Evolutionary conservation across 2,797 vertebrate species (phyloP).

Genomic region (Melanotaenia parkinsoni): DNA sequence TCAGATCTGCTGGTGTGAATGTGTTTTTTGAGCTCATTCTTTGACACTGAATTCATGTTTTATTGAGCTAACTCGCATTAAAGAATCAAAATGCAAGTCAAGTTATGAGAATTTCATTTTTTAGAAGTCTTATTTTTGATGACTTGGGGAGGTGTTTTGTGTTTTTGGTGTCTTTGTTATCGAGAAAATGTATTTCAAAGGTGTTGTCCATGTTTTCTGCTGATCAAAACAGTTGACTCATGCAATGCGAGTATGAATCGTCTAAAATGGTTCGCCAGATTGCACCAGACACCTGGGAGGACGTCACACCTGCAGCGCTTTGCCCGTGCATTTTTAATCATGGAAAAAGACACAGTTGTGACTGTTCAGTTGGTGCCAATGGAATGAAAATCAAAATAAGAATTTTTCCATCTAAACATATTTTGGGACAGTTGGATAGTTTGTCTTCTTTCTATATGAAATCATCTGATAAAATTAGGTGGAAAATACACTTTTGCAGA

Average conservation of each 20-base stretch:
- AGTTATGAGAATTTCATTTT: neutral
- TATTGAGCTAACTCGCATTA: conserved; percentile 23
- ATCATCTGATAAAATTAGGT: neutral
- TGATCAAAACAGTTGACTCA: conserved; percentile 39
- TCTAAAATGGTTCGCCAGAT: neutral
- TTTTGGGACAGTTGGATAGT: neutral
- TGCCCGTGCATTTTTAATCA: conserved; percentile 64
- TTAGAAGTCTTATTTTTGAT: neutral
- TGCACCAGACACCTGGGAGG: conserved; percentile 38
- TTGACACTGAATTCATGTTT: conserved; percentile 22
- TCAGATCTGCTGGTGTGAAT: conserved; percentile 1
- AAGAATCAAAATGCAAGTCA: conserved; percentile 30
- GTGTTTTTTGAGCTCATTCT: neutral
- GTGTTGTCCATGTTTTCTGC: conserved; percentile 14
- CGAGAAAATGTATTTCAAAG: conserved; percentile 29
- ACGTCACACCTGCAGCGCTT: conserved; percentile 25
- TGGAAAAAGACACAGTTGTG: conserved; percentile 68
- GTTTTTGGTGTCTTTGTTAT: conserved; percentile 15
- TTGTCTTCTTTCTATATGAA: neutral
- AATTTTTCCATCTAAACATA: neutral
- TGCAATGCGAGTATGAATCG: neutral
- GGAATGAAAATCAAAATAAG: neutral
- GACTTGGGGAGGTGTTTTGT: neutral
- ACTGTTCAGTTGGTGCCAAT: neutral
- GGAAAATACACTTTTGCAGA: neutral